phyloP scores from a whole-genome alignment of 2,113 vertebrate species.

The Smithornis capensis region DNA sequence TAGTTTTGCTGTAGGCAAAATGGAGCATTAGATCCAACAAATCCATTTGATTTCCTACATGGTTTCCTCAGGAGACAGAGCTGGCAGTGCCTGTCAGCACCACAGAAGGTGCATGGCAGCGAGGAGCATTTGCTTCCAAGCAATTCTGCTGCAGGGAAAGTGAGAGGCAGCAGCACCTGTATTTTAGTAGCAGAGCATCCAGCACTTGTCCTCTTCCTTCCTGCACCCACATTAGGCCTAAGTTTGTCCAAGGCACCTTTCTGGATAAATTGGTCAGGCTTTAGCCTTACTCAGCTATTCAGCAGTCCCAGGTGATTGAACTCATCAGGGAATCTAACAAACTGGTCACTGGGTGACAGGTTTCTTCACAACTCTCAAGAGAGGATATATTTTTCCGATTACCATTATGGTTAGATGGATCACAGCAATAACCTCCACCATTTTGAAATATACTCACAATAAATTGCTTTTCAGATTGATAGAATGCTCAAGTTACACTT shows the following conservation, averaged over 20 bases:
- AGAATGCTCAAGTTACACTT: not conserved
- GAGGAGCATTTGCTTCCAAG: not conserved
- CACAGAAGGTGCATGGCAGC: not conserved
- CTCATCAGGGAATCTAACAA: not conserved
- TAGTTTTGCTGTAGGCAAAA: not conserved
- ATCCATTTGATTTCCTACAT: not conserved
- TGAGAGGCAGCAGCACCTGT: not conserved
- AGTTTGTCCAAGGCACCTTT: not conserved
- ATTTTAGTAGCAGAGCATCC: not conserved
- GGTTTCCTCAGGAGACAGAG: not conserved
- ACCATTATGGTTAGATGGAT: not conserved
- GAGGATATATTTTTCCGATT: not conserved
- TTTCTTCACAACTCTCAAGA: not conserved
- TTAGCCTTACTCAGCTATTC: not conserved
- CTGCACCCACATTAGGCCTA: not conserved
- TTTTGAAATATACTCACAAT: not conserved
- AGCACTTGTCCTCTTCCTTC: not conserved
- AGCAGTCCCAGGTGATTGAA: not conserved
- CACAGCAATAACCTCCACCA: not conserved
- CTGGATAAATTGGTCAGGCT: not conserved
- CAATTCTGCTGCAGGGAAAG: not conserved
- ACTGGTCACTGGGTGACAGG: not conserved
- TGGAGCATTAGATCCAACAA: not conserved
- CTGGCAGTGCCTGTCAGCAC: not conserved
- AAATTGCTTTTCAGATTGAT: conserved; percentile 11